Base-by-base conservation (phyloP, 1,140 invertebrate genomes). In the Drosophila miranda region DNA sequence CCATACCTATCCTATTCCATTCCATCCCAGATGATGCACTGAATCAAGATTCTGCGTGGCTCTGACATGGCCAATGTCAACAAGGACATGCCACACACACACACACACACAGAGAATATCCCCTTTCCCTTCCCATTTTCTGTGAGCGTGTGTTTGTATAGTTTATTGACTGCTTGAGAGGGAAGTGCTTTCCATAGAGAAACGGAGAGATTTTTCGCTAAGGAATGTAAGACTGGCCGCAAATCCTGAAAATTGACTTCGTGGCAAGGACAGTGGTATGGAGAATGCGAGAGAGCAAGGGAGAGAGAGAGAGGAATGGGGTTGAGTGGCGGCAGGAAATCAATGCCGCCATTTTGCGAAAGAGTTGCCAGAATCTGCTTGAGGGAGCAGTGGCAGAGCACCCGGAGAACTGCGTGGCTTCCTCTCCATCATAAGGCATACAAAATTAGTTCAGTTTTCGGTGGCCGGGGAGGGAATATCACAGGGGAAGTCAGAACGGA, bases 231-330 rank as follows among this genome's bases (percentile, higher is more conserved):
- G 84, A 78, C 83, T 77, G 71, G 64, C 78, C 69, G 84, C 76
- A 89, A 89, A 89, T 89, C 84, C 84, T 89, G 84, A 89, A 89
- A 89, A 89, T 89, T 89, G 84, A 89, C 84, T 81, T 89, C 71
- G 55, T 69, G 43, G 68, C 62, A 69, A 69, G 63, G 66, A 69
- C 66, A 68, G 34, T 19, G 11, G 19, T 3, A 19, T 2, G 14
- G 4, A 23, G 19, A 4, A 30, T 26, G 16, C 13, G 28, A 11
- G 28, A 30, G 26, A 11, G 48, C n/a, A 6, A 16, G 16, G 9
- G 19, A 9, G 13, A 6, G 26, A 7, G 7, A 19, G 26, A 4
- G 26, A 52, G 21, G 34, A 41, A 21, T 52, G 52, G 26, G n/a
- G 21, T 28, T n/a, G 23, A 34, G 28, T n/a, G 48, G 59, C 50